phyloP scores from a whole-genome alignment of 2,888 invertebrate genomes.

The Anoplius nigerrimus region DNA sequence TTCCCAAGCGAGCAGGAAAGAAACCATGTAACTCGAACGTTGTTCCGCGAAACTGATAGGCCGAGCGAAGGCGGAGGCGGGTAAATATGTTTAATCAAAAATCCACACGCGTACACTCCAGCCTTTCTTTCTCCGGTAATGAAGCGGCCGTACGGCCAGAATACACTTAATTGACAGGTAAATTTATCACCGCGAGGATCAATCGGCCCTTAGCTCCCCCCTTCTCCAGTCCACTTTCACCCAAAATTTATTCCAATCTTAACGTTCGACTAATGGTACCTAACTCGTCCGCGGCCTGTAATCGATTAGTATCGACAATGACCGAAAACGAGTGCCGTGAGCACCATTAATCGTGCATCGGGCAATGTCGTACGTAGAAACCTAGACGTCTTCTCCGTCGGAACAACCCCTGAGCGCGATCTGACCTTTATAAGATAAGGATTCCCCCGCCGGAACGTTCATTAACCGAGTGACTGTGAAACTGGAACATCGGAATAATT shows the following conservation, averaged over 20 bases:
- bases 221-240: constrained; percentile 44
- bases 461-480: no score
- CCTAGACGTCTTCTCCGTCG: no score
- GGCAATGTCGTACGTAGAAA: no score
- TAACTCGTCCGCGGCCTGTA: constrained; percentile 20
- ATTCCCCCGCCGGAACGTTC: no score
- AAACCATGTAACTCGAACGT: not conserved
- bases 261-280: constrained; percentile 37
- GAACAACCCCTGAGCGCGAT: no score
- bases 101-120: not conserved
- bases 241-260: constrained; percentile 50
- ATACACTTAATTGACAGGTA: constrained; percentile 52
- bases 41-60: not conserved
- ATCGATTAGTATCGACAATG: constrained; percentile 52
- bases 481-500: no score
- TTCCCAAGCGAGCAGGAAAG: no score
- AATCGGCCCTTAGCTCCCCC: constrained; percentile 35
- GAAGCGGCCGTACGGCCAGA: constrained; percentile 29
- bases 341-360: constrained; percentile 42
- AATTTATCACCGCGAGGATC: constrained; percentile 49
- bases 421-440: no score
- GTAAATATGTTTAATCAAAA: constrained; percentile 40
- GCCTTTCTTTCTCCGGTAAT: constrained; percentile 21
- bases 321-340: constrained; percentile 42
- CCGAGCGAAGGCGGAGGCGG: not conserved